Evolutionary conservation across 1,140 invertebrate species (phyloP).

Genomic region (Diachasmimorpha longicaudata): DNA sequence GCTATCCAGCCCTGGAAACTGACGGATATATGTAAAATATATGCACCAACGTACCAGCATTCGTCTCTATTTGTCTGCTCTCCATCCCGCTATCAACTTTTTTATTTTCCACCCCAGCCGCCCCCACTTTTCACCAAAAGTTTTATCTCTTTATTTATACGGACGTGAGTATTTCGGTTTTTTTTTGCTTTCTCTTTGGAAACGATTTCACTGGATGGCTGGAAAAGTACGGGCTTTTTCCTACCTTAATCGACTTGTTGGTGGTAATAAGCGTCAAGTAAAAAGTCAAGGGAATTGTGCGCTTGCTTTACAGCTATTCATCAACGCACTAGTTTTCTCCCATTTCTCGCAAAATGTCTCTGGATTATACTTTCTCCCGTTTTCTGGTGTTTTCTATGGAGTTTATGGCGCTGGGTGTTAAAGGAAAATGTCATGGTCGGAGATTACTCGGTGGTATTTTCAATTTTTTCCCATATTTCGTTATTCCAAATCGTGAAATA

Average conservation of each 20-base stretch:
- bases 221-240: not conserved
- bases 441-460: not conserved
- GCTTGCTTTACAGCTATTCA: not conserved
- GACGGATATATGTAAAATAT: constrained; percentile 8
- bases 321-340: not conserved
- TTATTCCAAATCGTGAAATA: not conserved
- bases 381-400: not conserved
- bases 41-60: not conserved
- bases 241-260: not conserved
- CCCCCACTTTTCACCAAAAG: not conserved
- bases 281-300: not conserved
- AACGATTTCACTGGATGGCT: not conserved
- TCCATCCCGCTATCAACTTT: not conserved
- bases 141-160: not conserved
- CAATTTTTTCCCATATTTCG: not conserved
- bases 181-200: not conserved
- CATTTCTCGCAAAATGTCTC: not conserved
- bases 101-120: not conserved
- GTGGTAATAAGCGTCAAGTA: not conserved
- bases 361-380: not conserved
- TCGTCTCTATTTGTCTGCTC: constrained; percentile 9
- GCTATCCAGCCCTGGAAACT: not conserved
- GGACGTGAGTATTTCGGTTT: not conserved
- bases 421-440: not conserved
- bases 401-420: not conserved